Conservation (phyloP, 1,140 invertebrate genomes). For the Drosophila repletoides region DNA sequence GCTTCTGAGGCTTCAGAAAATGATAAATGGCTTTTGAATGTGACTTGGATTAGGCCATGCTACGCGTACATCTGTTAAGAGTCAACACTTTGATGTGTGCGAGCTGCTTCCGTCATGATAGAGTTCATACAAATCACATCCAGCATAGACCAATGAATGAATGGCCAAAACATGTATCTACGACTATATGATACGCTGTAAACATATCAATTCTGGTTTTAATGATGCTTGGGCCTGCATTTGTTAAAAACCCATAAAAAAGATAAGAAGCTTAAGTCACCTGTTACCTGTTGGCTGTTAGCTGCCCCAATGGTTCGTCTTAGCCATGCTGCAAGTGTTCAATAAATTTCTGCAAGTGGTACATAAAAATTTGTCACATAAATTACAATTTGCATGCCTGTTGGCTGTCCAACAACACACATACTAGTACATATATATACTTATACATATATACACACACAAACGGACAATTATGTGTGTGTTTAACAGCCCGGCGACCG, state of each 20-base stretch:
- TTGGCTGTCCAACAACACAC: conserved; percentile 55
- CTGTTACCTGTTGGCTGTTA: conserved; percentile 27
- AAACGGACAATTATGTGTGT: background rate
- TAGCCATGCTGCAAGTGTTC: conserved; percentile 15
- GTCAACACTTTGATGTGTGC: conserved; percentile 60
- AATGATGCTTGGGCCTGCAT: conserved; percentile 1
- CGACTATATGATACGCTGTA: background rate
- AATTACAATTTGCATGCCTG: conserved; percentile 76
- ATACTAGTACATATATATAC: conserved; percentile 42
- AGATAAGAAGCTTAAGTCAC: conserved; percentile 30
- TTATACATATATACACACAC: background rate
- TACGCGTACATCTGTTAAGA: conserved; percentile 64
- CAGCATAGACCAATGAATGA: conserved; percentile 22
- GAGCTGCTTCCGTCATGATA: conserved; percentile 63
- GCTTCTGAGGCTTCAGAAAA: conserved; percentile 39
- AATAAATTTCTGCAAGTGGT: conserved; percentile 64
- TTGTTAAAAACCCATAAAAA: conserved; percentile 6
- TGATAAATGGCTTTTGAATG: conserved; percentile 74
- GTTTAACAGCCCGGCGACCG: conserved; percentile 28
- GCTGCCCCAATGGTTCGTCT: conserved; percentile 15
- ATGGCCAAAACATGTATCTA: background rate
- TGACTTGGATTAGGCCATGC: conserved; percentile 65
- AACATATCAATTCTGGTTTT: background rate
- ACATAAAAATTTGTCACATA: conserved; percentile 80
- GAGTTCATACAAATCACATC: conserved; percentile 9